Base-by-base conservation (phyloP, 2,888 invertebrate genomes). In the Kryphioiulus occultus region DNA sequence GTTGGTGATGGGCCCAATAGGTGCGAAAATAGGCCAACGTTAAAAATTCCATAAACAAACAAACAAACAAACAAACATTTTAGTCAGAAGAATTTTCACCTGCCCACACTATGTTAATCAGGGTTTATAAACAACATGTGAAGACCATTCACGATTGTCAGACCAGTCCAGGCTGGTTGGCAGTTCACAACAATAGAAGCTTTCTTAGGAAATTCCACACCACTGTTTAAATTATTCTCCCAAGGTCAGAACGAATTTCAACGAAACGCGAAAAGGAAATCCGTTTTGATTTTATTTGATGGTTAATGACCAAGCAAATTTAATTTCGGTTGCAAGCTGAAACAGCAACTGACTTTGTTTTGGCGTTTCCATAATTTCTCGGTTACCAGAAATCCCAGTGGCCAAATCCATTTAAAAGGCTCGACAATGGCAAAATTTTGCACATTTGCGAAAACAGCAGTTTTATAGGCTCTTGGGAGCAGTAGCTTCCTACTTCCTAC, bases 221-320 rank as follows among this genome's bases (percentile, higher is more conserved):
- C 22, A 84, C 7, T 32, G 35, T 35, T 84, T n/a, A 84, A 84
- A 68, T 68, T 42, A 84, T 84, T 35, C 35, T 32, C 35, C 9
- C 84, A 84, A 84, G 84, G 84, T 84, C 84, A 84, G 84, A 32
- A 39, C 26, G 35, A 35, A 35, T 2, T 7, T 4, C 35, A 35
- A n/a, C n/a, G 3, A 83, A 83, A 83, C 83, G 39, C 32, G 32
- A 32, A 84, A 35, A 84, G 84, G 84, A 84, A 84, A 84, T 84
- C 84, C 84, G 84, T 35, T 84, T 84, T 84, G 84, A 84, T 84
- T 84, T 84, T 9, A 35, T 84, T 35, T 84, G 22, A 35, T 84
- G 84, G 84, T 35, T 84, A 35, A 84, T 84, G 84, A 84, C 84
- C 84, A 84, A 68, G 68, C 68, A 26, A 68, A 7, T 53, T 53